Evolutionary conservation across 2,113 vertebrate genomes (phyloP).

Genomic region (Ammospiza nelsoni): DNA sequence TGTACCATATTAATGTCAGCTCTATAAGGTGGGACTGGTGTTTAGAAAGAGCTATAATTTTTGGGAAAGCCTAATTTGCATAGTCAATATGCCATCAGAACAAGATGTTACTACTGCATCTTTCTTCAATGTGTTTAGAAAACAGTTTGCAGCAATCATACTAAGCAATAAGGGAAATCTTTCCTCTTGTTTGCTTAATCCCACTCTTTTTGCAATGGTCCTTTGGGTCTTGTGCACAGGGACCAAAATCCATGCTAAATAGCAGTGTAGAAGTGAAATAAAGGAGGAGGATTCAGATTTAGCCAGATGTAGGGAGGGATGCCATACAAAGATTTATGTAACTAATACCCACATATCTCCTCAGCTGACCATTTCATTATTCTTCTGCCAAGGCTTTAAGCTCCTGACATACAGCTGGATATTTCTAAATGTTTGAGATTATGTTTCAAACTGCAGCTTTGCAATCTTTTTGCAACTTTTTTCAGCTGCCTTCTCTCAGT

Average conservation of each 20-base stretch:
- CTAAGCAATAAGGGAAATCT: background rate
- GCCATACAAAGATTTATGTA: background rate
- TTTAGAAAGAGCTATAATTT: background rate
- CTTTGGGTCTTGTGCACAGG: background rate
- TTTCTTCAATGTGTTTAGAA: background rate
- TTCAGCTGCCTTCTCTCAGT: background rate
- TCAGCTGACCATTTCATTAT: background rate
- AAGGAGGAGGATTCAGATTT: background rate
- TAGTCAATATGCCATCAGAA: background rate
- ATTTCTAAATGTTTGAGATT: background rate
- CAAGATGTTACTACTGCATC: background rate
- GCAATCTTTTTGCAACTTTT: background rate
- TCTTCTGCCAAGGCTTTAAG: background rate
- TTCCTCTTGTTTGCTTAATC: background rate
- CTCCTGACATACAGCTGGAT: background rate
- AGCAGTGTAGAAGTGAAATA: background rate
- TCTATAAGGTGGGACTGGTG: background rate
- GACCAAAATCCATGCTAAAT: background rate
- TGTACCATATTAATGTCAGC: background rate
- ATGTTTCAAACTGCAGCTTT: background rate
- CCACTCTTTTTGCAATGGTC: background rate
- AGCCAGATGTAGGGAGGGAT: background rate
- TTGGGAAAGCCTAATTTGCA: background rate
- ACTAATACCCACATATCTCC: background rate
- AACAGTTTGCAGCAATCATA: background rate